Percentiles rank a stretch among this genome's conserved stretches.
Evolutionary conservation across 2,113 vertebrate species (phyloP).

Genomic region (Scytalopus superciliaris): DNA sequence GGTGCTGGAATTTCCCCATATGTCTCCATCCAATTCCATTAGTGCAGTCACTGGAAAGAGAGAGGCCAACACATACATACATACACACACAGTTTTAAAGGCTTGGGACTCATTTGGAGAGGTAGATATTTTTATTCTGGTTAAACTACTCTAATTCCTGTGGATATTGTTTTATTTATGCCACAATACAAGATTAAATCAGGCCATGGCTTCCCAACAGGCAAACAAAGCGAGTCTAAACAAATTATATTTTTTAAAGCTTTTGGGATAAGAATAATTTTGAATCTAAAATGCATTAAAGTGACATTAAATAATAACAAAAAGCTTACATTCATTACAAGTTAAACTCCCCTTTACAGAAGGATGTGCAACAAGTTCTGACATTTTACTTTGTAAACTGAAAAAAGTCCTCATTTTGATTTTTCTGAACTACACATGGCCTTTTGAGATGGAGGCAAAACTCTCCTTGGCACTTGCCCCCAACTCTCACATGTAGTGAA

Average conservation of each 20-base stretch:
- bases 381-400: not conserved
- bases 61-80: not conserved
- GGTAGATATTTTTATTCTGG: slow-evolving; percentile 27
- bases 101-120: not conserved
- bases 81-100: not conserved
- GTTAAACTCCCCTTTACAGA: not conserved
- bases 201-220: slow-evolving; percentile 41
- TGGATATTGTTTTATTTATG: slow-evolving; percentile 59
- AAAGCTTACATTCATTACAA: not conserved
- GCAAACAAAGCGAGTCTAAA: not conserved
- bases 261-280: slow-evolving; percentile 49
- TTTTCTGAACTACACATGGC: not conserved
- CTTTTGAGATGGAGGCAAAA: not conserved
- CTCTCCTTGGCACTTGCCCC: slow-evolving; percentile 2
- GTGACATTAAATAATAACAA: slow-evolving; percentile 9
- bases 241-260: slow-evolving; percentile 42
- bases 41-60: slow-evolving; percentile 25
- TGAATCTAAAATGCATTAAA: slow-evolving; percentile 26
- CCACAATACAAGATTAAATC: slow-evolving; percentile 18
- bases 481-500: not conserved
- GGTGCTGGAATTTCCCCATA: not conserved
- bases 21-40: not conserved
- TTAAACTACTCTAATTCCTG: slow-evolving; percentile 42
- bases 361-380: not conserved
- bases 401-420: not conserved